Base-by-base conservation (phyloP, 2,888 invertebrate species). In the Ophion obscuratus region DNA sequence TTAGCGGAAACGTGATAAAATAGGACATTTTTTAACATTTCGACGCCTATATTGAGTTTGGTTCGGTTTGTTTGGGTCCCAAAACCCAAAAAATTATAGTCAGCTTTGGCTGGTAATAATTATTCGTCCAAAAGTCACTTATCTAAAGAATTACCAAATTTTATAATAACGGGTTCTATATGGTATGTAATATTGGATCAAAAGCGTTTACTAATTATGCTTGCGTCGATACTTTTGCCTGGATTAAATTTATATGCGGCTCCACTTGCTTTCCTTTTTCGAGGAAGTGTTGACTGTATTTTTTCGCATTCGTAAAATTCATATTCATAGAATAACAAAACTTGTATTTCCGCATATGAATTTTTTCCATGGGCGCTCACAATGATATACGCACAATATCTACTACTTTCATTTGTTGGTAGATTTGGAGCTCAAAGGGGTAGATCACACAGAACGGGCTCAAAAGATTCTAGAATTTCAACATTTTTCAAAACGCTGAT, bases 211-310 rank as follows among this genome's bases (percentile, higher is more conserved):
- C 74, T 74, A 74, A 40, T 31, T 71, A 14, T 40, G 59, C 68
- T 84, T 81, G 75, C 76, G 71, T 80, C 71, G 76, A 67, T 70
- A 75, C 64, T 40, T 57, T 20, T 9, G 20, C 57, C 11, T 61
- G 74, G 62, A 61, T 6, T 2, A 44, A 74, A 74, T 74, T 74
- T 62, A 24, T 61, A 11, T 1, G 9, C 14, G 40, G 53, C 40
- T 47, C 7, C 27, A 27, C 24, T 53, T 53, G 24, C 9, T 1
- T 6, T 27, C 11, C 11, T 17, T 70, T 1, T 11, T 47, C 17
- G 53, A 14, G 17, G 17, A 53, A 17, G 24, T 7, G 20, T 47
- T 53, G 2, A 17, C n/a, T 40, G 40, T 40, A 53, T 27, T 53
- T 47, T 53, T 53, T 17, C 70, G n/a, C 14, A 40, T 7, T 6